Conservation (phyloP, 2,888 invertebrate genomes). For the Oscheius myriophilus region DNA sequence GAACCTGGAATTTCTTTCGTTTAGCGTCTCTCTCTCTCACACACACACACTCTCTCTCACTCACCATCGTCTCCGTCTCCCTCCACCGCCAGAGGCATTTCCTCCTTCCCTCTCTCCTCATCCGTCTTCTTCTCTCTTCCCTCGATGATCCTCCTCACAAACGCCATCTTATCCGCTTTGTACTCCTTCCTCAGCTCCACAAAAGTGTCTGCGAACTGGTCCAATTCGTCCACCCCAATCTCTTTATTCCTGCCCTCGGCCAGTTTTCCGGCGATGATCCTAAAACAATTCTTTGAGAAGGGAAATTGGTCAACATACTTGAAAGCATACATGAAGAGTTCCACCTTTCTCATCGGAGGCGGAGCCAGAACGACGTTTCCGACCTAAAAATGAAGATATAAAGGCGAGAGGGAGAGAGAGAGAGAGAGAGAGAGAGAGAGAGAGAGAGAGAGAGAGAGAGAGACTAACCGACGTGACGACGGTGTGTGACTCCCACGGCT, state of each 20-base stretch:
- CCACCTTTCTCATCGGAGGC: no score
- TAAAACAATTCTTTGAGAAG: neutral
- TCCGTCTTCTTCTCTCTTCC: slow-evolving; percentile 12
- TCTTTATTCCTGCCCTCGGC: slow-evolving; percentile 2
- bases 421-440: no score
- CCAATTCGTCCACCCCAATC: slow-evolving; percentile 15
- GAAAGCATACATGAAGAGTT: no score
- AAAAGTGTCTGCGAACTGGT: slow-evolving; percentile 3
- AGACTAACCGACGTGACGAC: no score
- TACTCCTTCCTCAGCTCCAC: neutral
- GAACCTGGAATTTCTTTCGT: slow-evolving; percentile 18
- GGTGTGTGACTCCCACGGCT: no score
- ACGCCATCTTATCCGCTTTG: neutral
- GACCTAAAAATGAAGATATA: no score
- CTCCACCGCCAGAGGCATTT: neutral
- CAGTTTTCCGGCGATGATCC: slow-evolving; percentile 11
- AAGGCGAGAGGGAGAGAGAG: no score
- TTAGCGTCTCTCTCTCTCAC: no score
- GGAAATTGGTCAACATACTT: neutral
- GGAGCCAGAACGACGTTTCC: no score
- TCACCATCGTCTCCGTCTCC: slow-evolving; percentile 6
- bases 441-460: no score
- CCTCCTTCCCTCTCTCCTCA: slow-evolving; percentile 3
- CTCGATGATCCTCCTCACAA: slow-evolving; percentile 14
- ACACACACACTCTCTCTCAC: neutral